Evolutionary conservation across 1,140 invertebrate genomes (phyloP).

Genomic region (Drosophila kanapiae): DNA sequence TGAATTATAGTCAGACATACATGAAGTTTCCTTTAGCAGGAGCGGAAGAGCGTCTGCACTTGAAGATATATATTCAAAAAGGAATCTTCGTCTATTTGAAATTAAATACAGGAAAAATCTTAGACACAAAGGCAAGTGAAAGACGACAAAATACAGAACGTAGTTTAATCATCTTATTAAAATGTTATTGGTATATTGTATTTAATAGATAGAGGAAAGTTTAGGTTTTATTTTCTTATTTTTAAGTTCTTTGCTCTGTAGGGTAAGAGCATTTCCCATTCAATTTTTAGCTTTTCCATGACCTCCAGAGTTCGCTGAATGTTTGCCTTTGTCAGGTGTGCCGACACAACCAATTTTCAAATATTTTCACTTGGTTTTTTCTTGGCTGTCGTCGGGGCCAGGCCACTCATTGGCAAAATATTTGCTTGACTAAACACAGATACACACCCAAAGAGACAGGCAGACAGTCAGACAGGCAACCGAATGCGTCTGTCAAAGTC

Average conservation of each 20-base stretch:
- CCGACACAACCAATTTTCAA: constrained; percentile 84
- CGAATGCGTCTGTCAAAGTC: constrained; percentile 59
- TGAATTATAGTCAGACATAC: constrained; percentile 67
- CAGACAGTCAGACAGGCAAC: constrained; percentile 3
- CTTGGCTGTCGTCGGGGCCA: constrained; percentile 25
- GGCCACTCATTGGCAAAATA: constrained; percentile 73
- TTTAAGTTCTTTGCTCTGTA: background rate
- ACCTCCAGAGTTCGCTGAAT: constrained; percentile 55
- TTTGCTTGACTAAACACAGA: constrained; percentile 74
- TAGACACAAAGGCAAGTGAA: background rate
- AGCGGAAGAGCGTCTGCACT: constrained; percentile 3
- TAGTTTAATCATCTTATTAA: too few species aligned
- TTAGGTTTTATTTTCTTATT: background rate
- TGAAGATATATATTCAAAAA: background rate
- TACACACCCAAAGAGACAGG: constrained; percentile 30
- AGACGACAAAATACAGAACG: too few species aligned
- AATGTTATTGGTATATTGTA: background rate
- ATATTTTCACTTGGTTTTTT: constrained; percentile 80
- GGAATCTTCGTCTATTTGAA: background rate
- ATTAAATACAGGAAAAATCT: background rate
- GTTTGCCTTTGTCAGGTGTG: constrained; percentile 80
- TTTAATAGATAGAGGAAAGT: background rate
- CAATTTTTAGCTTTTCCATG: constrained; percentile 15
- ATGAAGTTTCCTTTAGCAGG: constrained; percentile 32
- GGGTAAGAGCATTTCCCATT: constrained; percentile 41